phyloP scores from a whole-genome alignment of 1,140 invertebrate species.

The Leptinotarsa defecta region DNA sequence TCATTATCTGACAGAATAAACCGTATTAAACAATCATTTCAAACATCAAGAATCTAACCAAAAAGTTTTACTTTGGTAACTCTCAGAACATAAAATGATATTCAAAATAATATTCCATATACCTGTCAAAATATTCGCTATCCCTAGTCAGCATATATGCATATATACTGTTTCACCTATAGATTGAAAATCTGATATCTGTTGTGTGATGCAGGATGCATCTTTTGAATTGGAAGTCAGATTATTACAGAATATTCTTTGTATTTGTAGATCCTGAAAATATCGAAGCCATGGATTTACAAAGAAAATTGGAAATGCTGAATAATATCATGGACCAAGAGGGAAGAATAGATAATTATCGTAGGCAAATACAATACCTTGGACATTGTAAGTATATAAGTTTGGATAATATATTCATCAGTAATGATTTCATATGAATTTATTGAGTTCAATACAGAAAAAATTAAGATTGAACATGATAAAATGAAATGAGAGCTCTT shows the following conservation, averaged over 20 bases:
- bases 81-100: too few relatives aligned
- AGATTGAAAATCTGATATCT: too few relatives aligned
- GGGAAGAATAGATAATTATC: slow-evolving; percentile 65
- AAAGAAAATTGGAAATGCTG: slow-evolving; percentile 88
- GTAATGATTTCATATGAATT: background rate
- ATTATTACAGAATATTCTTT: background rate
- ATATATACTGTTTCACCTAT: too few relatives aligned
- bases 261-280: slow-evolving; percentile 79
- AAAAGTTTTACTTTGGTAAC: too few relatives aligned
- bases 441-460: background rate
- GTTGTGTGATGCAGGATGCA: too few relatives aligned
- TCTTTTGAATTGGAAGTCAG: too few relatives aligned
- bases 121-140: too few relatives aligned
- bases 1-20: too few relatives aligned
- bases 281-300: slow-evolving; percentile 85
- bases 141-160: too few relatives aligned
- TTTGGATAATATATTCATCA: background rate
- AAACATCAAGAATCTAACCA: too few relatives aligned
- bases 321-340: slow-evolving; percentile 89
- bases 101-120: too few relatives aligned
- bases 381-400: slow-evolving; percentile 68
- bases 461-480: background rate
- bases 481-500: background rate
- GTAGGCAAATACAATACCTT: slow-evolving; percentile 68
- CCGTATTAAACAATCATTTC: too few relatives aligned